These are phyloP conservation scores for Dicerorhinus sumatrensis DNA, from an alignment of 2,113 vertebrate species.

Conservation along the genomic window DNA sequence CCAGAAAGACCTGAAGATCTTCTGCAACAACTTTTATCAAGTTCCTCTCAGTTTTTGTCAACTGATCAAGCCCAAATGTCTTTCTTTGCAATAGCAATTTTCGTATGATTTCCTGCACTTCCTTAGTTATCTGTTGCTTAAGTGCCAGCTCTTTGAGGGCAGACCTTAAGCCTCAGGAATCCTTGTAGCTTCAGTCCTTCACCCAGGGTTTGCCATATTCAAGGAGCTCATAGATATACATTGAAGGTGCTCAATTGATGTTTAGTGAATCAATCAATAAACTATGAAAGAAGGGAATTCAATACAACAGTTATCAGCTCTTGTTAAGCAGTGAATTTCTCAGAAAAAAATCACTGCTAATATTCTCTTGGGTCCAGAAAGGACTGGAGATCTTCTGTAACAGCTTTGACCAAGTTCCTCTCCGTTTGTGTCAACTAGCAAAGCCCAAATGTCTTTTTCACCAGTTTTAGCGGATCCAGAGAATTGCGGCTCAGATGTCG, in stretches of 20 bases:
- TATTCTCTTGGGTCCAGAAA: background rate
- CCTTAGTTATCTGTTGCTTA: background rate
- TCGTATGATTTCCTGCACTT: background rate
- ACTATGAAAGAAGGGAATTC: background rate
- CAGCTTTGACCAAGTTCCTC: background rate
- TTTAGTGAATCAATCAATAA: background rate
- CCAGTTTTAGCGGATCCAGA: background rate
- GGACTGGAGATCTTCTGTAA: background rate
- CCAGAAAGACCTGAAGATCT: background rate
- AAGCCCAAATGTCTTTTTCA: background rate
- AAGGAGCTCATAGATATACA: background rate
- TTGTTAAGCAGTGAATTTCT: background rate
- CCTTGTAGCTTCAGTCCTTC: background rate
- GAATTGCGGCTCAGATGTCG: background rate
- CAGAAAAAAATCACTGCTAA: background rate
- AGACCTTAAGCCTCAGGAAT: background rate
- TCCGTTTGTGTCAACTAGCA: background rate
- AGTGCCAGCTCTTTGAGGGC: background rate
- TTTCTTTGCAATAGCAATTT: background rate
- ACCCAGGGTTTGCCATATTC: background rate
- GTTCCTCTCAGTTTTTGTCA: background rate
- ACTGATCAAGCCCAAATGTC: background rate
- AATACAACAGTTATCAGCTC: background rate
- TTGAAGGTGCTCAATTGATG: background rate
- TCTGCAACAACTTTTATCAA: background rate